A percentile compares a stretch with the other conserved stretches of the same genome.
phyloP scores from a whole-genome alignment of 2,113 vertebrate genomes.

The Donacobius atricapilla region DNA sequence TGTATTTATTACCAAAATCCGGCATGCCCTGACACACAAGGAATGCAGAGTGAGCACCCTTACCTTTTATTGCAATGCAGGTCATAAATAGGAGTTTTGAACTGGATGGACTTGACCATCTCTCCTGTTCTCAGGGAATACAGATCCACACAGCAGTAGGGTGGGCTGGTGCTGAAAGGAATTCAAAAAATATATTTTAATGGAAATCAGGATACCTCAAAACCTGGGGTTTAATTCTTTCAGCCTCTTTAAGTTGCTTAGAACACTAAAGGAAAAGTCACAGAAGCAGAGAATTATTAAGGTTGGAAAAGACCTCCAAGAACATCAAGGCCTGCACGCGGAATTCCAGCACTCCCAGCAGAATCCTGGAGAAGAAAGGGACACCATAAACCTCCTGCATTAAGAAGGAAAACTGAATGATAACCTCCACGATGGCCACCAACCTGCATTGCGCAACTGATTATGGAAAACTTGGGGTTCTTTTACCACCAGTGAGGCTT shows the following conservation, averaged over 20 bases:
- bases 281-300: background rate
- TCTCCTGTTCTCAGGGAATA: slow-evolving; percentile 93
- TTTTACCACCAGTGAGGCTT: background rate
- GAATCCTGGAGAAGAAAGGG: background rate
- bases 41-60: background rate
- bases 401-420: background rate
- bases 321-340: background rate
- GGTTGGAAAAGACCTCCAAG: background rate
- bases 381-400: background rate
- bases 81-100: slow-evolving; percentile 97
- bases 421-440: background rate
- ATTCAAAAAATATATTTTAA: background rate
- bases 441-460: background rate
- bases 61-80: slow-evolving; percentile 96
- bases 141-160: slow-evolving; percentile 94
- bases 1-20: background rate
- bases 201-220: background rate
- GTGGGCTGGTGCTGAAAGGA: slow-evolving; percentile 85
- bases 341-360: background rate
- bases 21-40: background rate
- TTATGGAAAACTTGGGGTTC: background rate
- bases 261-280: background rate
- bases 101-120: slow-evolving; percentile 98
- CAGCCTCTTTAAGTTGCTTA: background rate
- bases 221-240: background rate